phyloP scores from a whole-genome alignment of 2,113 vertebrate genomes.

The Craseonycteris thonglongyai region DNA sequence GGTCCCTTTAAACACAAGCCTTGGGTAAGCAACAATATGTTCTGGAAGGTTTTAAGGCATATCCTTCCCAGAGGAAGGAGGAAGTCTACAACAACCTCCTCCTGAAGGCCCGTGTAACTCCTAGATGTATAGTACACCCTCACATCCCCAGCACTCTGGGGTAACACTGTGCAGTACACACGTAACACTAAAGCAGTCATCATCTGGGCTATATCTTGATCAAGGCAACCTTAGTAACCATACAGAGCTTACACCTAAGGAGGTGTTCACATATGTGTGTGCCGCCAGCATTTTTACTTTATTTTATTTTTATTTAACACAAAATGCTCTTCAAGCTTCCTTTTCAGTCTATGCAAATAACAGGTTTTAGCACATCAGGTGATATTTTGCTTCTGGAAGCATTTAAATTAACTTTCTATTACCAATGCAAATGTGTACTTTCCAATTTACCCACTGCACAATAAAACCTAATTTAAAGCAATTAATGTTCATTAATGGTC shows the following conservation, averaged over 20 bases:
- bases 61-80: neutral
- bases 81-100: neutral
- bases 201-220: neutral
- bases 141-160: neutral
- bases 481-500: slow-evolving; percentile 76
- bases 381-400: slow-evolving; percentile 74
- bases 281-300: neutral
- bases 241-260: neutral
- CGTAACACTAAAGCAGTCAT: neutral
- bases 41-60: slow-evolving; percentile 1
- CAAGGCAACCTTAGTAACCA: neutral
- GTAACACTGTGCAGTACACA: neutral
- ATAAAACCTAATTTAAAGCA: slow-evolving; percentile 75
- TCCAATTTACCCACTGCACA: slow-evolving; percentile 74
- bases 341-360: slow-evolving; percentile 56
- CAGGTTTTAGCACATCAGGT: slow-evolving; percentile 72
- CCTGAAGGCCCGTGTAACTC: neutral
- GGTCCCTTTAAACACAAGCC: neutral
- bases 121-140: neutral
- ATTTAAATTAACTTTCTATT: slow-evolving; percentile 76
- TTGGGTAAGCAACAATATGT: neutral
- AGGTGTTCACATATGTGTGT: neutral
- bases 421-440: slow-evolving; percentile 76
- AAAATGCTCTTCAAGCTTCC: slow-evolving; percentile 34
- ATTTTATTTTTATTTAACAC: slow-evolving; percentile 4